phyloP scores from a whole-genome alignment of 2,797 vertebrate species.

The Coluber constrictor region DNA sequence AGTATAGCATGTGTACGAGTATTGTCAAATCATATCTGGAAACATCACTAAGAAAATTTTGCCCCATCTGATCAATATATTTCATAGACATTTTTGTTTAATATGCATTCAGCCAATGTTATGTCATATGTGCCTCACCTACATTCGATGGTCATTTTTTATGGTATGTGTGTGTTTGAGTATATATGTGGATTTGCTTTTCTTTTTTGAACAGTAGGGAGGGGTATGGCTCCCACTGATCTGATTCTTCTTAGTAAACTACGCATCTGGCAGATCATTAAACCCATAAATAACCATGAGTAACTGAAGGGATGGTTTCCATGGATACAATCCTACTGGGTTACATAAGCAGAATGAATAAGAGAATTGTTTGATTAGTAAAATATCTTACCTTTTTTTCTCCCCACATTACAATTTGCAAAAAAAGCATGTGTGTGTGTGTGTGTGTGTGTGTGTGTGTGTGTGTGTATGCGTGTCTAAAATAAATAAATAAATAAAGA shows the following conservation, averaged over 20 bases:
- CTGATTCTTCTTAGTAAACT: neutral
- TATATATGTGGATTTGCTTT: neutral
- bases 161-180: neutral
- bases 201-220: neutral
- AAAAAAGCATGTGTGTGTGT: neutral
- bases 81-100: neutral
- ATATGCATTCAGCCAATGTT: neutral
- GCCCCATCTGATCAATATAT: neutral
- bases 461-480: neutral
- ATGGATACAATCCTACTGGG: neutral
- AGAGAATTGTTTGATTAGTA: neutral
- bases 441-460: neutral
- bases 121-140: neutral
- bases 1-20: too few species aligned
- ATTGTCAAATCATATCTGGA: neutral
- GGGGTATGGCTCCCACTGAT: neutral
- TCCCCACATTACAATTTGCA: neutral
- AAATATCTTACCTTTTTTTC: neutral
- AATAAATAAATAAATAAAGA: neutral
- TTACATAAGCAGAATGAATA: neutral
- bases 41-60: neutral
- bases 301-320: neutral
- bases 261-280: neutral
- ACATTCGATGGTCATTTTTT: neutral
- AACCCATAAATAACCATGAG: neutral